These are phyloP conservation scores for Aldrovandia affinis DNA, from an alignment of 2,797 vertebrate genomes.

Conservation along the genomic window DNA sequence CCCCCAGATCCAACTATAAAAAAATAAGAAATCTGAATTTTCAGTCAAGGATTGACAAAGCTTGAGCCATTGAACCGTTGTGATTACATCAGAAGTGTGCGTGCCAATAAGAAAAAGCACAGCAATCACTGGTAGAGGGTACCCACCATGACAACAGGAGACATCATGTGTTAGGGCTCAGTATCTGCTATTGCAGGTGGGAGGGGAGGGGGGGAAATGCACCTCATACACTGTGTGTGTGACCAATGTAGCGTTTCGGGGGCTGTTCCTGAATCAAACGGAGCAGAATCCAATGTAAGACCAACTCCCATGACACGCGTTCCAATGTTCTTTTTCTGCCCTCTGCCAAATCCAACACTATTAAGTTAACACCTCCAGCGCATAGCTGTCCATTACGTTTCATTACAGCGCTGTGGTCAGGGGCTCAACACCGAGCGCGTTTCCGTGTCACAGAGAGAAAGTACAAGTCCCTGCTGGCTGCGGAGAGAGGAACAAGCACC, in stretches of 20 bases:
- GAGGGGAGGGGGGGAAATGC: neutral
- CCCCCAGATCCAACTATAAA: neutral
- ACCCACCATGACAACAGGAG: neutral
- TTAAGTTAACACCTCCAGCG: constrained; percentile 47
- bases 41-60: neutral
- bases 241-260: neutral
- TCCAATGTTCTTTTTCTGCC: constrained; percentile 29
- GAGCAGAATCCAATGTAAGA: neutral
- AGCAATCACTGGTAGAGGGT: neutral
- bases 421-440: too few relatives aligned
- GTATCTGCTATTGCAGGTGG: neutral
- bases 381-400: constrained; percentile 37
- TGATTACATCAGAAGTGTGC: neutral
- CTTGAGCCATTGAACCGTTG: neutral
- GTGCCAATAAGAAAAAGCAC: neutral
- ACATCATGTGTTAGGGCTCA: neutral
- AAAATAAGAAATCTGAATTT: neutral
- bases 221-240: neutral
- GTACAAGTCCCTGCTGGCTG: constrained; percentile 39
- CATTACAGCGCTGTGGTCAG: constrained; percentile 39
- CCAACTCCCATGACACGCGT: neutral
- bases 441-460: constrained; percentile 22
- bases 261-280: constrained; percentile 4
- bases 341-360: constrained; percentile 38
- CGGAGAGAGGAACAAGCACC: constrained; percentile 40